Conservation (phyloP, 2,113 vertebrate genomes). For the Aleadryas rufinucha region DNA sequence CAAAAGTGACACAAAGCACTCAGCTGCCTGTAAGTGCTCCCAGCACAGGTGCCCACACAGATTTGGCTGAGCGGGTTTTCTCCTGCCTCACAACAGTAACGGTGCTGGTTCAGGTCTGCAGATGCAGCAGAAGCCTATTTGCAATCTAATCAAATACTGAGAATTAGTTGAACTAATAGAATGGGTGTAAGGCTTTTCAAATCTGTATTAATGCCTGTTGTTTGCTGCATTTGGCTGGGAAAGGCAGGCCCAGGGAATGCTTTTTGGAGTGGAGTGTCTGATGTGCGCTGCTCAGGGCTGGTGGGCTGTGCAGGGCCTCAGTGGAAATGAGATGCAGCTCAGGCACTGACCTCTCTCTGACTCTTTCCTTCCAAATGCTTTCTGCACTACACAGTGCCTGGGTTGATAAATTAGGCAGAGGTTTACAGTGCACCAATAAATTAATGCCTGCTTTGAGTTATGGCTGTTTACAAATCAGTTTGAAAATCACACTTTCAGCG, state of each 20-base stretch:
- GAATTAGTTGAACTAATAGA: neutral
- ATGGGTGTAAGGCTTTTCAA: neutral
- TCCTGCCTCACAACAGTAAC: neutral
- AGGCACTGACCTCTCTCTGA: neutral
- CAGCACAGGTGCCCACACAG: accelerated
- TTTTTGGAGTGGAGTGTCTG: neutral
- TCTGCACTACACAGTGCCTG: neutral
- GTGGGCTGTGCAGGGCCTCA: neutral
- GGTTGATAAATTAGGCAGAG: neutral
- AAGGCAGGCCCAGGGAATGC: neutral
- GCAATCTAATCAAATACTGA: neutral
- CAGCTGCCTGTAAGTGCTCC: neutral
- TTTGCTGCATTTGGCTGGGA: neutral
- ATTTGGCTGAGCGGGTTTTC: neutral
- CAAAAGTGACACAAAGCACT: neutral
- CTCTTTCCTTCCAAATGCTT: neutral
- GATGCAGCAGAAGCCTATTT: neutral
- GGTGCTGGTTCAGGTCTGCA: neutral
- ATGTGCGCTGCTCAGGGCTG: accelerated
- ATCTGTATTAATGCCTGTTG: neutral
- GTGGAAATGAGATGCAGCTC: neutral
- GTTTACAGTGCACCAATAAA: neutral
- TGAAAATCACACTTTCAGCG: neutral
- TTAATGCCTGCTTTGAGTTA: neutral
- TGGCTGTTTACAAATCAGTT: neutral